Percentiles rank a stretch among this genome's conserved stretches.
Conservation (phyloP, 2,113 vertebrate genomes). For the Diadophis punctatus region DNA sequence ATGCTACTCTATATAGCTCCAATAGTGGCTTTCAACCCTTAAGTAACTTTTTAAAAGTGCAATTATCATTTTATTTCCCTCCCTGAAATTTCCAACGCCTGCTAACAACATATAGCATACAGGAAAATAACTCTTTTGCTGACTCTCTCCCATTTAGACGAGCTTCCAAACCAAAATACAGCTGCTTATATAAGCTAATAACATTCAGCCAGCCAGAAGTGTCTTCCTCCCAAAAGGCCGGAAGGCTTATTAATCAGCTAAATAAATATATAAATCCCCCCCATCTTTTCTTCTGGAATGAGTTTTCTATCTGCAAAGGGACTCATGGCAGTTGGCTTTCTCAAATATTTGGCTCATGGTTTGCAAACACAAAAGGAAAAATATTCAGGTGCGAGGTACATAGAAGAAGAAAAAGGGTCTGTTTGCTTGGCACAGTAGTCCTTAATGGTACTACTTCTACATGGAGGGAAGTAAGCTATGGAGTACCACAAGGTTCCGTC, state of each 20-base stretch:
- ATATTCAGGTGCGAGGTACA: neutral
- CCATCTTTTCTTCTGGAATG: conserved; percentile 11
- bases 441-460: too few species aligned
- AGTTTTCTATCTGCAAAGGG: conserved; percentile 37
- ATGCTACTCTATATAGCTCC: neutral
- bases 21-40: neutral
- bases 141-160: neutral
- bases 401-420: neutral
- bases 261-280: neutral
- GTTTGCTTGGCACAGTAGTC: neutral
- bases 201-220: conserved; percentile 24
- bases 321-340: conserved; percentile 35
- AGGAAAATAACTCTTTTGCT: conserved; percentile 18
- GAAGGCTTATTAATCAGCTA: conserved; percentile 35
- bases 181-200: conserved; percentile 23
- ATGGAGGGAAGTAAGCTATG: too few species aligned
- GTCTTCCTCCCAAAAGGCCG: conserved; percentile 33
- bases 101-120: neutral
- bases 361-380: conserved; percentile 44
- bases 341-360: conserved; percentile 34
- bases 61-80: neutral
- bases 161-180: conserved; percentile 8
- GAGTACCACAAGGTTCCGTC: too few species aligned
- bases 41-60: neutral
- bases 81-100: neutral